Evolutionary conservation across 2,113 vertebrate genomes (phyloP), one percentile per base, ranked within the genome.

Genomic region (Abramis brama): DNA sequence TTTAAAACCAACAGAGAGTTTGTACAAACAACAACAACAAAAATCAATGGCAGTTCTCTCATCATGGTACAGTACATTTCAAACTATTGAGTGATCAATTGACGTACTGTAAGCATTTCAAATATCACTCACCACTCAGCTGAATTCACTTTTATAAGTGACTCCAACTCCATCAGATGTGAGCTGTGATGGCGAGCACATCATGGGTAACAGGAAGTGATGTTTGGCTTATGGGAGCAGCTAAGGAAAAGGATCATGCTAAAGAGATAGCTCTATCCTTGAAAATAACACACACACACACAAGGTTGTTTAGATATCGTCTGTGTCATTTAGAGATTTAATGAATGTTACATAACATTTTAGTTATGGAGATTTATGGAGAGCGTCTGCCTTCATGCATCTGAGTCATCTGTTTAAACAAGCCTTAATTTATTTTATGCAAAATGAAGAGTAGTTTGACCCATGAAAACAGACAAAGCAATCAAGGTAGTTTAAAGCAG

Each of bases 141-240:
- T 27, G 23, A 50, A 75, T 36, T 15, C 66, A 70, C n/a, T 27
- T 25, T 45, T 33, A 33, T 33, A 33, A 33, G 33, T 0, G 33
- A 33, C 33, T 33, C 33, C 27, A 85, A 62, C 80, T 79, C 62
- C 82, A 82, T 82, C 85, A 62, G 77, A 6, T 21, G n/a, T 33
- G 47, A 27, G 2, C 64, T 83, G 75, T 60, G 62, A 33, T 33
- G 43, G 25, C 13, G 27, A 55, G 21, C 75, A 62, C 64, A n/a
- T 79, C 68, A 30, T 52, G 33, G 17, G 47, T 33, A 62, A 82
- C 55, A 85, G 71, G 66, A 89, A 78, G 70, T 43, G 19, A 57
- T 78, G 62, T 79, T 57, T 47, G 50, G 59, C 73, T 23, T 84
- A 50, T 23, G 62, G n/a, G 39, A 47, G 25, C 36, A 47, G 73